phyloP scores from a whole-genome alignment of 2,113 vertebrate species.

The Chaenogobius annularis region DNA sequence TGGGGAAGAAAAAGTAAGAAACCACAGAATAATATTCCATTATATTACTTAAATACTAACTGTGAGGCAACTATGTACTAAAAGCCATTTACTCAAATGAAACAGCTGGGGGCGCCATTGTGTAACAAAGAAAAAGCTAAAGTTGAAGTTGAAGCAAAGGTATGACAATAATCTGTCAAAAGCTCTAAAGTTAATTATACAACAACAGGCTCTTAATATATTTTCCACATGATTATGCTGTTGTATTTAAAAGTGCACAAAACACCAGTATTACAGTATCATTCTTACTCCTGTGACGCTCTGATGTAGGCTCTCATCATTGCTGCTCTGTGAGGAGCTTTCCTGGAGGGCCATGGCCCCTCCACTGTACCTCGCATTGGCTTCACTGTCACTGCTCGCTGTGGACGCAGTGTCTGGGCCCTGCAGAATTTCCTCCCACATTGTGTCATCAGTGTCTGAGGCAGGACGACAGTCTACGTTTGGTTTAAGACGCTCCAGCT shows the following conservation, averaged over 20 bases:
- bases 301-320: conserved; percentile 88
- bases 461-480: conserved; percentile 82
- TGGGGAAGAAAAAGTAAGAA: conserved; percentile 12
- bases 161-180: background rate
- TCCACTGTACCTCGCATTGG: conserved; percentile 48
- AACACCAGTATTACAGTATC: background rate
- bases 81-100: background rate
- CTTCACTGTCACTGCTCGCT: conserved; percentile 88
- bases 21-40: background rate
- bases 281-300: conserved; percentile 62
- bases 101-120: conserved; percentile 4
- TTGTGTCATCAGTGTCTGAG: conserved; percentile 93
- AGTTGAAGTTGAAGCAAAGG: background rate
- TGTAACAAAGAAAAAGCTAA: background rate
- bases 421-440: conserved; percentile 95
- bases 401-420: conserved; percentile 88
- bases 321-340: conserved; percentile 67
- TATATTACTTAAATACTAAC: background rate
- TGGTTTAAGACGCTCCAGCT: conserved; percentile 75
- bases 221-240: background rate
- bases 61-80: background rate
- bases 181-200: background rate
- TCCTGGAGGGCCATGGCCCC: conserved; percentile 57
- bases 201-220: background rate
- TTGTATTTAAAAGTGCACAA: background rate